Evolutionary conservation across 2,797 vertebrate genomes (phyloP).

Genomic region (Melanotaenia nigrans): DNA sequence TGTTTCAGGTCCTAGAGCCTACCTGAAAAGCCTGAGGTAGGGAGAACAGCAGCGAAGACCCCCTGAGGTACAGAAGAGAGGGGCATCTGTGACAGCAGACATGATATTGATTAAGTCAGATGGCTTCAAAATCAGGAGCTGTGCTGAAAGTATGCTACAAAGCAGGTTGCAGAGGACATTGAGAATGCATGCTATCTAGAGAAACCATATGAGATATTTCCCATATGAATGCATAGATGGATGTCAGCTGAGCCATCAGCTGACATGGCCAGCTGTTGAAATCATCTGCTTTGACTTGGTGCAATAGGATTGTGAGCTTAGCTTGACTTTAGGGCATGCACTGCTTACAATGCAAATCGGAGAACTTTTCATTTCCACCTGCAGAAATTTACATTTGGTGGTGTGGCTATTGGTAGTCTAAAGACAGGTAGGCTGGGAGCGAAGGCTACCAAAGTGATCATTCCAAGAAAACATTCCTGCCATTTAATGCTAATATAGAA

Average conservation of each 20-base stretch:
- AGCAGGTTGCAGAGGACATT: constrained; percentile 3
- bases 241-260: not conserved
- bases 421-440: not conserved
- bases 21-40: constrained; percentile 11
- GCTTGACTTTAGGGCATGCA: too few relatives aligned
- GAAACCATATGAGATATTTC: constrained; percentile 4
- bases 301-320: not conserved
- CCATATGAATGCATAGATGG: not conserved
- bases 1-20: not conserved
- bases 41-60: constrained; percentile 2
- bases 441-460: not conserved
- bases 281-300: not conserved
- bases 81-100: constrained; percentile 1
- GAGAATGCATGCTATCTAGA: not conserved
- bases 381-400: constrained; percentile 1
- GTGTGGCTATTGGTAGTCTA: not conserved
- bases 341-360: not conserved
- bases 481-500: not conserved
- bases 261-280: not conserved
- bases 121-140: constrained; percentile 17
- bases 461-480: not conserved
- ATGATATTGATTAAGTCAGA: constrained; percentile 21
- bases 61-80: constrained; percentile 7
- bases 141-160: constrained; percentile 6
- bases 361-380: not conserved